Evolutionary conservation across 2,888 invertebrate genomes (phyloP).

Genomic region (Pseudanteris insignis): DNA sequence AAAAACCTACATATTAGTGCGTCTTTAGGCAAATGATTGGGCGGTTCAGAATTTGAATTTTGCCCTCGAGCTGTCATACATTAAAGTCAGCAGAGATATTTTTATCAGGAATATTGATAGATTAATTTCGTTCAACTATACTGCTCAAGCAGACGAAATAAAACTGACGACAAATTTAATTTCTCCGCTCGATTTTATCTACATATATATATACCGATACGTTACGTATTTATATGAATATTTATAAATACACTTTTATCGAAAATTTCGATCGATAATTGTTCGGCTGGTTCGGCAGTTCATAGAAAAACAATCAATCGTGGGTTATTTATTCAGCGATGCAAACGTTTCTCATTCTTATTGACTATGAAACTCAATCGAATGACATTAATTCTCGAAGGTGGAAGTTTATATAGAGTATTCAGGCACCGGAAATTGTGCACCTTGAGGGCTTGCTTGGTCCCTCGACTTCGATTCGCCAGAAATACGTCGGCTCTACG

Average conservation of each 20-base stretch:
- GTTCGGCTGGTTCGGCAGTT: not conserved
- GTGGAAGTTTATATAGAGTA: constrained; percentile 18
- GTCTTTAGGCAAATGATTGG: constrained; percentile 43
- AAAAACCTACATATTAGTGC: constrained; percentile 34
- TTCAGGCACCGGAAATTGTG: constrained; percentile 34
- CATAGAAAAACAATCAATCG: too few relatives aligned
- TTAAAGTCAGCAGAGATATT: constrained; percentile 18
- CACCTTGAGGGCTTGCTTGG: constrained; percentile 28
- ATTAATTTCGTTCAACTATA: too few relatives aligned
- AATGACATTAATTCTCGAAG: constrained; percentile 22
- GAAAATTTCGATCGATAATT: too few relatives aligned
- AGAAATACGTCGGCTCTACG: constrained; percentile 16
- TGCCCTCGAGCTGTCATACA: constrained; percentile 33
- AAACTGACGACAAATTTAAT: too few relatives aligned
- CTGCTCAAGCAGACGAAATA: too few relatives aligned
- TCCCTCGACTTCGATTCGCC: too few relatives aligned
- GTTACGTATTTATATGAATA: too few relatives aligned
- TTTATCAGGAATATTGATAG: constrained; percentile 8
- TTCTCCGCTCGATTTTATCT: too few relatives aligned
- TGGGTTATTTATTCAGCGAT: too few relatives aligned
- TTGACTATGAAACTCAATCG: constrained; percentile 13
- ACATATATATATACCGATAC: too few relatives aligned
- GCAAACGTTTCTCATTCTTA: too few relatives aligned
- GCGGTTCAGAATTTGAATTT: constrained; percentile 39
- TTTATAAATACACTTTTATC: too few relatives aligned